Evolutionary conservation across 2,797 vertebrate genomes (phyloP), one percentile per base, ranked within the genome.

Genomic region (Lemur catta): DNA sequence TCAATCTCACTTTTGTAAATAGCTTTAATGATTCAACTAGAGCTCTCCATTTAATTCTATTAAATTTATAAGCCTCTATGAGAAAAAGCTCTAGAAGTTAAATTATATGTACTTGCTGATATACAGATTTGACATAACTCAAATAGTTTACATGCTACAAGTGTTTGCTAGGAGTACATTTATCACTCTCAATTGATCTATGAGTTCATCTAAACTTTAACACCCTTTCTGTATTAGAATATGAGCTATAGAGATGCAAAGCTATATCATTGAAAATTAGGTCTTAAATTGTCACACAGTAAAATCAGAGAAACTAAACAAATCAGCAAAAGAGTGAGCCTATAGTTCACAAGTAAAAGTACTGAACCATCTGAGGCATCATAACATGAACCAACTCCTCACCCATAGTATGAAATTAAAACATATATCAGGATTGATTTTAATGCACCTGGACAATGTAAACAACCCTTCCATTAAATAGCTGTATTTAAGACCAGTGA

Each of bases 1-100:
- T 80, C 57, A 71, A 78, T 69, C 3, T 65, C 28, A 92, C 11
- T 85, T 82, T 46, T 43, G 30, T 57, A 84, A 92, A 94, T 33
- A 91, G 41, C 13, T 78, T 14, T 86, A 52, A 55, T 89, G 26
- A 89, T 95, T 91, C 88, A 95, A 50, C 33, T 46, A 86, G 48
- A 52, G 35, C 3, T 38, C 22, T 84, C 30, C 50, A 82, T 50
- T 95, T 74, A 59, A 76, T 91, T 88, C n/a, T 80, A 89, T 71
- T 79, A 79, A 79, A 91, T 71, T 61, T 94, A 33, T 88, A 91
- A 80, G 78, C 11, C 15, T 92, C 74, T 93, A 91, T 93, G 52
- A 93, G 55, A 74, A 89, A 89, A 65, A 94, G 63, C 22, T 50
- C 50, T 76, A 92, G 18, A 94, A 80, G 38, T 71, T 84, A 96